These are phyloP conservation scores for Scleropages formosus DNA, from an alignment of 2,797 vertebrate genomes.

Conservation along the genomic window DNA sequence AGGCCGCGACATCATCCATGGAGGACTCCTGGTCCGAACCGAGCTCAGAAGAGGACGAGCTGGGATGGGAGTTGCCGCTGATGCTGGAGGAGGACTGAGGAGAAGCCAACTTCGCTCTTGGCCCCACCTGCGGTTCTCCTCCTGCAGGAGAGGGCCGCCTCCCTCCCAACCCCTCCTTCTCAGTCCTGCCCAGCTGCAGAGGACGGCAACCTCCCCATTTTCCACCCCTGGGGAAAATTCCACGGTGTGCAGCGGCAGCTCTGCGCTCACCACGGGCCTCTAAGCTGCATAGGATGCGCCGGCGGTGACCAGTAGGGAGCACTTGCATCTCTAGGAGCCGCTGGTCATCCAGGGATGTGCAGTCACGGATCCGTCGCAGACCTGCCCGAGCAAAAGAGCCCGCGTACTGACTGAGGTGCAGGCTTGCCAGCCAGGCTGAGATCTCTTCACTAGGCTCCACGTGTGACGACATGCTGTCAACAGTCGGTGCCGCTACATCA, in stretches of 20 bases:
- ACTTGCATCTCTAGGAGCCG: slow-evolving; percentile 75
- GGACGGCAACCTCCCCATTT: slow-evolving; percentile 41
- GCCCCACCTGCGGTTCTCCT: slow-evolving; percentile 32
- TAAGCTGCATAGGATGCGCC: slow-evolving; percentile 84
- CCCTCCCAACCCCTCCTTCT: slow-evolving; percentile 16
- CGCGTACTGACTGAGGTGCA: slow-evolving; percentile 82
- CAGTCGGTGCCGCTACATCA: slow-evolving; percentile 34
- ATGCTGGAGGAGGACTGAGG: slow-evolving; percentile 42
- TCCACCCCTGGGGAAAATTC: slow-evolving; percentile 51
- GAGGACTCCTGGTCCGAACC: slow-evolving; percentile 54
- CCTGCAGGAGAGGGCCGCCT: slow-evolving; percentile 52
- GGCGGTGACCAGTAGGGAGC: slow-evolving; percentile 85
- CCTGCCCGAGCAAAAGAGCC: slow-evolving; percentile 69
- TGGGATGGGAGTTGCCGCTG: slow-evolving; percentile 51
- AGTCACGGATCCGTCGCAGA: slow-evolving; percentile 71
- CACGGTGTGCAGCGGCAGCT: slow-evolving; percentile 48
- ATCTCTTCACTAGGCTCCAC: slow-evolving; percentile 62
- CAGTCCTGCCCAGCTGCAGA: slow-evolving; percentile 28
- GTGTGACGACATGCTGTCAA: slow-evolving; percentile 67
- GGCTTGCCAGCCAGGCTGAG: slow-evolving; percentile 74
- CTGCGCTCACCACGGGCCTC: slow-evolving; percentile 53
- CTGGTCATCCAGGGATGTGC: slow-evolving; percentile 70
- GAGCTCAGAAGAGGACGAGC: slow-evolving; percentile 48
- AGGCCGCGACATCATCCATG: slow-evolving; percentile 40
- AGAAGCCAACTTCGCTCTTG: not conserved